Percentiles rank a stretch among this genome's conserved stretches.
These are phyloP conservation scores for Casuarius casuarius DNA, from an alignment of 2,113 vertebrate species.

Conservation along the genomic window DNA sequence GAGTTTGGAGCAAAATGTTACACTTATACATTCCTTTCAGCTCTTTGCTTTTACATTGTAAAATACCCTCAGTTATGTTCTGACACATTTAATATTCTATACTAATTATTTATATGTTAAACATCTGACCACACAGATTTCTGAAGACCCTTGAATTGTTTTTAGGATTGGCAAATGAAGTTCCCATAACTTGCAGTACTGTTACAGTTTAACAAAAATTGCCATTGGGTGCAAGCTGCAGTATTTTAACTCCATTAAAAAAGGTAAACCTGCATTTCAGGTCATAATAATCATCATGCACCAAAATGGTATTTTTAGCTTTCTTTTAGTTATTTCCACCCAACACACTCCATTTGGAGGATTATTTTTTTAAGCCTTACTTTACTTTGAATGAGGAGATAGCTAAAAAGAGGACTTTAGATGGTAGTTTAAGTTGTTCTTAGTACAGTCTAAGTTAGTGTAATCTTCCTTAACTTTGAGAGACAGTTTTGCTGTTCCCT, in stretches of 20 bases:
- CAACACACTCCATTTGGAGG: conserved; percentile 44
- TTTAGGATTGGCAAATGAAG: conserved; percentile 29
- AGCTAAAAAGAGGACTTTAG: conserved; percentile 47
- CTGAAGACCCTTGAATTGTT: conserved; percentile 34
- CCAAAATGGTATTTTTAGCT: conserved; percentile 36
- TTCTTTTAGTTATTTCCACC: conserved; percentile 42
- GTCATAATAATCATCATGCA: background rate
- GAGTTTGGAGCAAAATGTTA: conserved; percentile 79
- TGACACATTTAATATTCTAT: conserved; percentile 61
- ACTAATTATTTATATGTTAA: conserved; percentile 75
- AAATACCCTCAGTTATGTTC: conserved; percentile 64
- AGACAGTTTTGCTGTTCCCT: conserved; percentile 30
- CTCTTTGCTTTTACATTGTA: conserved; percentile 76
- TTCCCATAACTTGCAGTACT: conserved; percentile 25
- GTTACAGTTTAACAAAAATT: conserved; percentile 35
- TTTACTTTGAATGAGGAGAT: conserved; percentile 42
- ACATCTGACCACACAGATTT: conserved; percentile 49
- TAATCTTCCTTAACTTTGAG: conserved; percentile 25
- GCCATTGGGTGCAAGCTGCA: background rate
- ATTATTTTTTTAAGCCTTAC: conserved; percentile 54
- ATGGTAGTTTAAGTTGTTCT: conserved; percentile 39
- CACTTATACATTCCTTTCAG: conserved; percentile 81
- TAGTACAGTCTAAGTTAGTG: conserved; percentile 48
- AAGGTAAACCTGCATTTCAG: conserved; percentile 4
- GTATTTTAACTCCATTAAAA: conserved; percentile 53